Evolutionary conservation across 2,113 vertebrate genomes (phyloP).

Genomic region (Gymnocephalus cernua): DNA sequence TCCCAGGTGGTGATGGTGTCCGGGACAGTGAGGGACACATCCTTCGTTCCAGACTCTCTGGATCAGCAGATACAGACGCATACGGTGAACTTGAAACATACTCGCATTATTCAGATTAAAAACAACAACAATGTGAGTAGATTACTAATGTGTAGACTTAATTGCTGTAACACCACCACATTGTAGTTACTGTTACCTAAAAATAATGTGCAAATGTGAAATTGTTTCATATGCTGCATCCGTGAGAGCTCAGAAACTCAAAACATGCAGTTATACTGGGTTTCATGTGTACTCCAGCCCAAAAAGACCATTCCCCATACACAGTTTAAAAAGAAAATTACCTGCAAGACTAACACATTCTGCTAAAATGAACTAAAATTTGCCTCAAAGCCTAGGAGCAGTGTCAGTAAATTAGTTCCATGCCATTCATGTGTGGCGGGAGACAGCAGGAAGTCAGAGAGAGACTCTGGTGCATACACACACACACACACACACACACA

Average conservation of each 20-base stretch:
- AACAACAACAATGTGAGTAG: not conserved
- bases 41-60: slow-evolving; percentile 83
- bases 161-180: not conserved
- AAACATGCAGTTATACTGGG: too few relatives aligned
- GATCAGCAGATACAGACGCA: slow-evolving; percentile 5
- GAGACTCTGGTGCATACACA: not conserved
- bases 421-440: not conserved
- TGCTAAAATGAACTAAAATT: too few relatives aligned
- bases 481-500: too few relatives aligned
- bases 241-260: too few relatives aligned
- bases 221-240: not conserved
- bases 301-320: too few relatives aligned
- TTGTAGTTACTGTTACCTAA: not conserved
- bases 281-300: too few relatives aligned
- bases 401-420: too few relatives aligned
- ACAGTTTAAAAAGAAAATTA: too few relatives aligned
- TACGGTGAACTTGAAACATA: not conserved
- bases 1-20: slow-evolving; percentile 94
- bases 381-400: not conserved
- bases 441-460: not conserved
- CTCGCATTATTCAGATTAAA: not conserved
- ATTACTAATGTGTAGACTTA: not conserved
- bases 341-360: too few relatives aligned
- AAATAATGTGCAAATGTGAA: not conserved
- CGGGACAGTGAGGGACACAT: slow-evolving; percentile 83